phyloP scores from a whole-genome alignment of 30 jellyfish, hydroid and myxozoan genomes.

The Cassiopea xamachana region DNA sequence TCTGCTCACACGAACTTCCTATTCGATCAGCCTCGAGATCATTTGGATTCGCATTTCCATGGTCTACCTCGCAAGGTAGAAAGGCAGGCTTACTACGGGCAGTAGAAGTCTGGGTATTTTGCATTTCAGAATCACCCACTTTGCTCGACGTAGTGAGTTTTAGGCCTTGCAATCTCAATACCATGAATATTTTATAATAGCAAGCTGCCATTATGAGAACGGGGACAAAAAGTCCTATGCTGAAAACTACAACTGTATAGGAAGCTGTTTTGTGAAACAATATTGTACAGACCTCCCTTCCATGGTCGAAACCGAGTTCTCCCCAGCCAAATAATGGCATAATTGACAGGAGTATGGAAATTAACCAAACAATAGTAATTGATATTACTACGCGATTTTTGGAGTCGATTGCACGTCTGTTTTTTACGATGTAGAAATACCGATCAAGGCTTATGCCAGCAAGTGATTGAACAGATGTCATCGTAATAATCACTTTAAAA shows the following conservation, averaged over 20 bases:
- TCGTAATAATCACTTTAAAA: conserved; percentile 66
- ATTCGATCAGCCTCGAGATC: no score
- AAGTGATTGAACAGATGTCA: conserved; percentile 84
- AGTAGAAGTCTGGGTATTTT: not conserved
- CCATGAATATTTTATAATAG: conserved; percentile 59
- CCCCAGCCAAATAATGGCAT: conserved; percentile 91
- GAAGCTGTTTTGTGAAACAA: conserved; percentile 62
- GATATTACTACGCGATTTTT: conserved; percentile 23
- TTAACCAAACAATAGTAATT: conserved; percentile 51
- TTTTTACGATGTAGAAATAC: conserved; percentile 72
- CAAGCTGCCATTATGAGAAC: conserved; percentile 74
- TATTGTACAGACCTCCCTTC: conserved; percentile 84
- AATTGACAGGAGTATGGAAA: conserved; percentile 55
- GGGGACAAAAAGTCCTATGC: conserved; percentile 63
- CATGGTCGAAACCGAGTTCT: conserved; percentile 82
- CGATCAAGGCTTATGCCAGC: conserved; percentile 91
- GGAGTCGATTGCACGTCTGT: conserved; percentile 42
- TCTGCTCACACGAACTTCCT: no score
- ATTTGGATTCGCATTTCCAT: no score
- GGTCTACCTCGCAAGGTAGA: not conserved
- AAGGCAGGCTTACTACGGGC: not conserved
- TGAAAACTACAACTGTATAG: conserved; percentile 72
- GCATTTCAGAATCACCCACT: not conserved
- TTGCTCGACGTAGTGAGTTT: not conserved
- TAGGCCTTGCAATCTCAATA: conserved; percentile 31